Evolutionary conservation across 2,113 vertebrate genomes (phyloP), one percentile per base, ranked within the genome.

Genomic region (Gyps fulvus): DNA sequence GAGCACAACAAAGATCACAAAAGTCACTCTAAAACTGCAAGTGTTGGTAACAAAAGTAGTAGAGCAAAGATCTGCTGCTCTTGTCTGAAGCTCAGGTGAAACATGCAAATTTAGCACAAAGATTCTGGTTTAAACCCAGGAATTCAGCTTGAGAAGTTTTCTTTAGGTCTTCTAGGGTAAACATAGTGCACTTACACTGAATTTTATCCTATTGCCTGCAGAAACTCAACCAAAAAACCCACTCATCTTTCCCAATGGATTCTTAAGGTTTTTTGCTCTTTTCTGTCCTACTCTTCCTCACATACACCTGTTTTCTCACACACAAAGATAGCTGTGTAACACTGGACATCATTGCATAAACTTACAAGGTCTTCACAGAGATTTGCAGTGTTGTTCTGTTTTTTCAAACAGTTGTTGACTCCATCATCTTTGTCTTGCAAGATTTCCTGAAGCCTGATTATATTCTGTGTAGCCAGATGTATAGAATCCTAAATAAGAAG

Each of bases 341-440:
- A 90, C 29, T 61, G 52, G 42, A 36, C 27, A 26, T 32, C 27
- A 26, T 32, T 40, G 61, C 29, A 72, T 67, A 42, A 90, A 99
- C 99, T 99, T 97, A 99, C 99, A 98, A 98, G 99, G 93, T 98
- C 97, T 96, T 98, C 98, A 55, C 98, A 99, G 7, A 98, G 98
- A 77, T 98, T 98, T 26, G 94, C 96, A 45, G 86, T 84, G 13
- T 98, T 98, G 42, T 42, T 98, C 36, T 11, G 27, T 52, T 96
- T 94, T 19, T 97, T 94, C 21, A 71, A 96, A 58, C 76, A 89
- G 20, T 96, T 93, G 6, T 52, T 97, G 67, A 95, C 97, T 45
- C 97, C 94, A 62, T 98, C 97, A 7, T 98, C 98, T 74, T 97
- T 95, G 77, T 98, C 98, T 94, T 98, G 97, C 38, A 99, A 95